A percentile compares a stretch with the other conserved stretches of the same genome.
Evolutionary conservation across 2,797 vertebrate species (phyloP).

Genomic region (Telmatherina bonti): DNA sequence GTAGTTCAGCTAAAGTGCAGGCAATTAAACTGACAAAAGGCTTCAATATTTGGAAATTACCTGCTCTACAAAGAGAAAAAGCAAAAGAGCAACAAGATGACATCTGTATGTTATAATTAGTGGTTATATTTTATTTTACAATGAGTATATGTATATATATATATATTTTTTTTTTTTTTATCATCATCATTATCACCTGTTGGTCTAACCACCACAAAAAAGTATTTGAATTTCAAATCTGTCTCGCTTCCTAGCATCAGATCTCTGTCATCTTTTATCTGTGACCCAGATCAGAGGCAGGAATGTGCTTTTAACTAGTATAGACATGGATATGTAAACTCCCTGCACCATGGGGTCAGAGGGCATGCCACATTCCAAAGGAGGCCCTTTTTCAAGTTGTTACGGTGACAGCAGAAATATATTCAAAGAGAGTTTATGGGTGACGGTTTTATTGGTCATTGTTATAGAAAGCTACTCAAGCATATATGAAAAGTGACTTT

Average conservation of each 20-base stretch:
- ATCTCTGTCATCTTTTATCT: conserved; percentile 72
- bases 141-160: too few species aligned
- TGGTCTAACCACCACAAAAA: conserved; percentile 1
- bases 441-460: conserved; percentile 41
- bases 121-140: conserved; percentile 25
- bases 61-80: neutral
- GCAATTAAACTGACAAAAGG: conserved; percentile 13
- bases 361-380: conserved; percentile 65
- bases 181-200: conserved; percentile 1
- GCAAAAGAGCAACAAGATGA: conserved; percentile 7
- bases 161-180: too few species aligned
- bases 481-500: neutral
- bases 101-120: conserved; percentile 24
- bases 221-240: conserved; percentile 40
- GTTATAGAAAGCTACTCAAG: conserved; percentile 27
- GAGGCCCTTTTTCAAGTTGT: conserved; percentile 54
- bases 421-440: conserved; percentile 38
- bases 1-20: neutral
- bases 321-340: conserved; percentile 76
- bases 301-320: conserved; percentile 74
- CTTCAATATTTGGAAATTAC: neutral
- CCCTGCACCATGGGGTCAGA: conserved; percentile 61
- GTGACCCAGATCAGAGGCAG: conserved; percentile 69
- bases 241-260: conserved; percentile 53
- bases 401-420: conserved; percentile 54